Evolutionary conservation across 2,113 vertebrate species (phyloP).

Genomic region (human): DNA sequence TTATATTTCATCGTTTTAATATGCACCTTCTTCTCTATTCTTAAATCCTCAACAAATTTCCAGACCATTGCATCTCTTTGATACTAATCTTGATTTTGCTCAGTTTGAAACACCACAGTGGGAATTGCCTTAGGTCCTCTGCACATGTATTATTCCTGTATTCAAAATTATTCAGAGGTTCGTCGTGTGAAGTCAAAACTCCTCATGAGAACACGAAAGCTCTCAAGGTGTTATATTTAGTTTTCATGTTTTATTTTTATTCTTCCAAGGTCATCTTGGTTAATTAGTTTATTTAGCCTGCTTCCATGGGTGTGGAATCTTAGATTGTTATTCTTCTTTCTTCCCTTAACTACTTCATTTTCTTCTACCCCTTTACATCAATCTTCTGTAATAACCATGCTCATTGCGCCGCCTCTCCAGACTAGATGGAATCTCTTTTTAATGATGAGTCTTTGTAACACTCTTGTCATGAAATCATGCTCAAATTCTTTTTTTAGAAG

Average conservation of each 20-base stretch:
- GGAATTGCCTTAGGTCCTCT: background rate
- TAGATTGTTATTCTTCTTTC: background rate
- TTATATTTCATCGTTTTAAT: background rate
- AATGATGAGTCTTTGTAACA: background rate
- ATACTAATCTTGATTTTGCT: background rate
- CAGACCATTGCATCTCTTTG: background rate
- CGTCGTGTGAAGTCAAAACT: background rate
- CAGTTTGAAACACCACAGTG: background rate
- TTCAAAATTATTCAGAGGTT: constrained; percentile 27
- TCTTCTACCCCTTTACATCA: background rate
- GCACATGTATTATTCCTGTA: background rate
- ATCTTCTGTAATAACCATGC: background rate
- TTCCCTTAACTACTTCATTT: background rate
- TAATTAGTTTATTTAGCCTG: constrained; percentile 17
- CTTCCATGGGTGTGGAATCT: background rate
- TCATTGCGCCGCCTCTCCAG: background rate
- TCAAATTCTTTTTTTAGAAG: constrained; percentile 15
- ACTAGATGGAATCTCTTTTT: background rate
- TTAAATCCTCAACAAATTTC: background rate
- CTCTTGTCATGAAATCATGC: background rate
- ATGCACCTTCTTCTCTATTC: background rate
- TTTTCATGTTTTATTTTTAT: constrained; percentile 40
- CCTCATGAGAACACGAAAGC: background rate
- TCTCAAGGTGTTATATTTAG: background rate
- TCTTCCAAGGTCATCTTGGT: constrained; percentile 36